Conservation (phyloP, 2,113 vertebrate genomes). For the Nothoprocta perdicaria region DNA sequence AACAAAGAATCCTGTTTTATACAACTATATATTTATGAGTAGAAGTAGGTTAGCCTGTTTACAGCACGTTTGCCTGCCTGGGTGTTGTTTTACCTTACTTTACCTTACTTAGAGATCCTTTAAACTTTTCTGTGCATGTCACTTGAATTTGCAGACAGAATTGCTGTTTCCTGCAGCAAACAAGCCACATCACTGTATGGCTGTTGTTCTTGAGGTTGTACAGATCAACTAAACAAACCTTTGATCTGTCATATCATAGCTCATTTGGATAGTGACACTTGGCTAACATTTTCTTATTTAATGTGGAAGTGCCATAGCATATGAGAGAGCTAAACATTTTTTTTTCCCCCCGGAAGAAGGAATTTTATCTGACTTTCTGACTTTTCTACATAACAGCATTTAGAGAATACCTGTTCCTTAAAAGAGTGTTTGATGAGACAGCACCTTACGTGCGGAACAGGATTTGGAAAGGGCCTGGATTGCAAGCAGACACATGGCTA, state of each 20-base stretch:
- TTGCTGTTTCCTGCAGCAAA: background rate
- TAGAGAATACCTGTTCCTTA: background rate
- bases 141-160: background rate
- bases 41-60: background rate
- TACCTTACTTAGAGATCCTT: background rate
- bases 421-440: background rate
- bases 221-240: constrained; percentile 23
- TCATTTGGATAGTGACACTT: background rate
- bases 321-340: background rate
- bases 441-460: background rate
- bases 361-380: background rate
- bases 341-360: background rate
- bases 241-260: background rate
- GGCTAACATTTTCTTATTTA: background rate
- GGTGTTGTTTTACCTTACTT: background rate
- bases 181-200: background rate
- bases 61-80: background rate
- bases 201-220: background rate
- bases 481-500: background rate
- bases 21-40: background rate
- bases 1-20: constrained; percentile 13
- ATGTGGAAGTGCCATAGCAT: background rate
- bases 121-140: background rate
- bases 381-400: background rate
- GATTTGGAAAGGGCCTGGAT: background rate